Conservation (phyloP, 1,140 invertebrate genomes). For the Chironomus tepperi region DNA sequence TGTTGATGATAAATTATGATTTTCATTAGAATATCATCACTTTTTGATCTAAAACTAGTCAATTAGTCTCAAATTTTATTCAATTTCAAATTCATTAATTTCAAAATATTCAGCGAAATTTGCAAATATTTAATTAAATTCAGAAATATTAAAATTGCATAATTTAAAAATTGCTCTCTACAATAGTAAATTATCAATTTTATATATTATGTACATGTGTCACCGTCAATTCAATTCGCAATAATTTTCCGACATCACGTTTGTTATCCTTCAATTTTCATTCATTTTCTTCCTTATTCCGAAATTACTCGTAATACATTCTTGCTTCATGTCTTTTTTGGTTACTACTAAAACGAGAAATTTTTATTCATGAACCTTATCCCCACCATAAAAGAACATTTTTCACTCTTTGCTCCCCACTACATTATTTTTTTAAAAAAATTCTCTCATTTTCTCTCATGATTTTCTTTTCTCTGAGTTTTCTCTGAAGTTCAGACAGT, state of each 20-base stretch:
- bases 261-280: neutral
- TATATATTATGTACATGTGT: conserved; percentile 2
- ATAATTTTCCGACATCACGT: neutral
- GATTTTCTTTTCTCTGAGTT: neutral
- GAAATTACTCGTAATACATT: too few relatives aligned
- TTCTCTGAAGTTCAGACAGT: neutral
- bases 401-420: neutral
- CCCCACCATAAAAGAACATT: neutral
- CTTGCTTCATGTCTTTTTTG: too few relatives aligned
- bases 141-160: too few relatives aligned
- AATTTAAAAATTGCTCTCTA: neutral
- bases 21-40: too few relatives aligned
- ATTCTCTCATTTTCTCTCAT: neutral
- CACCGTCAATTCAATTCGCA: conserved; percentile 6
- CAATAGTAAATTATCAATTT: neutral
- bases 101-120: too few relatives aligned
- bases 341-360: neutral
- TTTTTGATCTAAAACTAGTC: too few relatives aligned
- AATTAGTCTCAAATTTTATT: too few relatives aligned
- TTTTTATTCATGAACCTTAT: neutral
- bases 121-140: too few relatives aligned
- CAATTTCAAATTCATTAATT: too few relatives aligned
- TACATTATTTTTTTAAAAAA: too few relatives aligned
- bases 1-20: too few relatives aligned
- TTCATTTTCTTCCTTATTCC: neutral